These are phyloP conservation scores for Trialeurodes vaporariorum DNA, from an alignment of 1,140 invertebrate genomes.

Conservation along the genomic window DNA sequence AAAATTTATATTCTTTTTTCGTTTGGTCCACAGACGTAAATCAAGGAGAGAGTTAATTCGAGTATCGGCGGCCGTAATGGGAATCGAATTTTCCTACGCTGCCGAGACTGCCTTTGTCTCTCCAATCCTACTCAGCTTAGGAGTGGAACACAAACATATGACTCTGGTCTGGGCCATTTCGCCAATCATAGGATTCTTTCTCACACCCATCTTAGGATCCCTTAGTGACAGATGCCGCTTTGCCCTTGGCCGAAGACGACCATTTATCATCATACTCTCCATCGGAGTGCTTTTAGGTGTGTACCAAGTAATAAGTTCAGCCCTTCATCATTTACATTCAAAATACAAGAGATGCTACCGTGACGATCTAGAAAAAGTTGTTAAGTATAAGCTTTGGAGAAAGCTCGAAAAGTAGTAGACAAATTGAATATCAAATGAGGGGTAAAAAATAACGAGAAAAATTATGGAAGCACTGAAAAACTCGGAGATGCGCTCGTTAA, in stretches of 20 bases:
- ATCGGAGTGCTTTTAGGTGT: conserved; percentile 78
- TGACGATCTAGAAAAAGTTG: too few species aligned
- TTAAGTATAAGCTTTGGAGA: too few species aligned
- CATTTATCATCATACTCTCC: conserved; percentile 82
- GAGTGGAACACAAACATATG: conserved; percentile 82
- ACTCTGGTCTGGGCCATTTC: conserved; percentile 91
- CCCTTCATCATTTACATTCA: too few species aligned
- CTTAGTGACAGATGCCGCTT: conserved; percentile 78
- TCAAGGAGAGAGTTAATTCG: conserved; percentile 67
- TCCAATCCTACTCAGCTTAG: conserved; percentile 84
- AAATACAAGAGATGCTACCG: too few species aligned
- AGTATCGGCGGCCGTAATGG: conserved; percentile 88
- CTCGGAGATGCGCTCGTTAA: too few species aligned
- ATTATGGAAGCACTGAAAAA: too few species aligned
- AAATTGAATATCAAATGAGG: too few species aligned
- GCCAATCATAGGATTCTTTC: conserved; percentile 81
- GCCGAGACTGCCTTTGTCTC: conserved; percentile 95
- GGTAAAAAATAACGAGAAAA: too few species aligned
- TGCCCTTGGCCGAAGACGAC: conserved; percentile 67
- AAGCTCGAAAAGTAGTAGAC: too few species aligned
- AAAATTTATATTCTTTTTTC: too few species aligned
- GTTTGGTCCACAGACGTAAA: conserved; percentile 52
- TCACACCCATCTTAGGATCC: conserved; percentile 83
- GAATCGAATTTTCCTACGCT: conserved; percentile 94
- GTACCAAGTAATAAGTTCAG: too few species aligned